A percentile compares a stretch with the other conserved stretches of the same genome.
These are phyloP conservation scores for Amitus sp. DNA, from an alignment of 2,888 invertebrate genomes.

Conservation along the genomic window DNA sequence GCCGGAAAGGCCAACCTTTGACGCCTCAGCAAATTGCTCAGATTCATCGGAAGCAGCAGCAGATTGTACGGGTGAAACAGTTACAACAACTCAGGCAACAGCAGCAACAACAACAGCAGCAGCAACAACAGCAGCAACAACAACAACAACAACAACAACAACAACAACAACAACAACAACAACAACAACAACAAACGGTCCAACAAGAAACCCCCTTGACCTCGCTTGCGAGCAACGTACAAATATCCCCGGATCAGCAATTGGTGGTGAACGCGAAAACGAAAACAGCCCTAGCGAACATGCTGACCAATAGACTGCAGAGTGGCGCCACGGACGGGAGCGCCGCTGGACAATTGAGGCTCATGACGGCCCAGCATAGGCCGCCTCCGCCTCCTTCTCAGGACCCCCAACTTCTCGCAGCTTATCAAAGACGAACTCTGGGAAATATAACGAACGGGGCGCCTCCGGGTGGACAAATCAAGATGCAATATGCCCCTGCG, in stretches of 20 bases:
- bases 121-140: slow-evolving; percentile 65
- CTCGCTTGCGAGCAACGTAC: slow-evolving; percentile 55
- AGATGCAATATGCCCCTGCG: slow-evolving; percentile 61
- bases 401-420: slow-evolving; percentile 61
- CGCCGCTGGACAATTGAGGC: slow-evolving; percentile 69
- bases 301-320: slow-evolving; percentile 86
- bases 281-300: slow-evolving; percentile 94
- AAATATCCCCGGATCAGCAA: slow-evolving; percentile 66
- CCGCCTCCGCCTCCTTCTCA: slow-evolving; percentile 68
- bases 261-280: slow-evolving; percentile 86
- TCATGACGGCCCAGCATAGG: slow-evolving; percentile 88
- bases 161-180: slow-evolving; percentile 72
- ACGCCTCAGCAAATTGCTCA: slow-evolving; percentile 66
- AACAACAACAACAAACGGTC: slow-evolving; percentile 68
- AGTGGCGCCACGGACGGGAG: slow-evolving; percentile 67
- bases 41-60: slow-evolving; percentile 68
- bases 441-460: slow-evolving; percentile 69
- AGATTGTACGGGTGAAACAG: slow-evolving; percentile 66
- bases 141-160: slow-evolving; percentile 72
- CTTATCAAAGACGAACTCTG: slow-evolving; percentile 65
- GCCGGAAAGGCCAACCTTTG: slow-evolving; percentile 60
- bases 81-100: slow-evolving; percentile 72
- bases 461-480: slow-evolving; percentile 57
- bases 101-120: slow-evolving; percentile 71
- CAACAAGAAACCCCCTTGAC: slow-evolving; percentile 51